These are phyloP conservation scores for Heterodera carotae DNA, from an alignment of 1,140 invertebrate genomes.

Conservation along the genomic window DNA sequence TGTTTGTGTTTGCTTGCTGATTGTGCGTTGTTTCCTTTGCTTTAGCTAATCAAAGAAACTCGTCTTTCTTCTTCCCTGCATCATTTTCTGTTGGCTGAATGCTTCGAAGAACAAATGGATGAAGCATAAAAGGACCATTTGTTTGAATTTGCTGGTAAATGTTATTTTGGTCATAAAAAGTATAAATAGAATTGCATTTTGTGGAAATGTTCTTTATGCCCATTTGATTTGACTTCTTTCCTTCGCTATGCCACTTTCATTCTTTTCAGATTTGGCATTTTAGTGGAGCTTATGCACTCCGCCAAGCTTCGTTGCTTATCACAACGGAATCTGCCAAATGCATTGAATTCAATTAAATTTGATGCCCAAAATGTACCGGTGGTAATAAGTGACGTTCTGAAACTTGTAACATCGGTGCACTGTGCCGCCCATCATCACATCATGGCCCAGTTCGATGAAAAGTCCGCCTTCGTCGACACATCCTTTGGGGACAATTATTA, in stretches of 20 bases:
- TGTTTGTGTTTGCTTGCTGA: too few relatives aligned
- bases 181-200: too few relatives aligned
- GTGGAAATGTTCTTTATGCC: too few relatives aligned
- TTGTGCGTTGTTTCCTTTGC: too few relatives aligned
- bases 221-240: too few relatives aligned
- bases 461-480: constrained; percentile 60
- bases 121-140: too few relatives aligned
- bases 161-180: too few relatives aligned
- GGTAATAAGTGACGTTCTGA: constrained; percentile 63
- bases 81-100: too few relatives aligned
- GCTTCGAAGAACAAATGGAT: too few relatives aligned
- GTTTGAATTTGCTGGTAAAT: too few relatives aligned
- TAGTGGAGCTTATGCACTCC: constrained; percentile 1
- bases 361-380: constrained; percentile 45
- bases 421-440: constrained; percentile 61
- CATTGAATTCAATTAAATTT: background rate
- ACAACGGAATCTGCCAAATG: background rate
- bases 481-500: constrained; percentile 43
- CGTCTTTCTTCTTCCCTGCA: too few relatives aligned
- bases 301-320: background rate
- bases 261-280: background rate
- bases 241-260: background rate
- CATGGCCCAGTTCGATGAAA: constrained; percentile 61
- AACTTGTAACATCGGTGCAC: constrained; percentile 62
- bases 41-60: too few relatives aligned